Evolutionary conservation across 2,888 invertebrate species (phyloP).

Genomic region (Oeneis ivallda): DNA sequence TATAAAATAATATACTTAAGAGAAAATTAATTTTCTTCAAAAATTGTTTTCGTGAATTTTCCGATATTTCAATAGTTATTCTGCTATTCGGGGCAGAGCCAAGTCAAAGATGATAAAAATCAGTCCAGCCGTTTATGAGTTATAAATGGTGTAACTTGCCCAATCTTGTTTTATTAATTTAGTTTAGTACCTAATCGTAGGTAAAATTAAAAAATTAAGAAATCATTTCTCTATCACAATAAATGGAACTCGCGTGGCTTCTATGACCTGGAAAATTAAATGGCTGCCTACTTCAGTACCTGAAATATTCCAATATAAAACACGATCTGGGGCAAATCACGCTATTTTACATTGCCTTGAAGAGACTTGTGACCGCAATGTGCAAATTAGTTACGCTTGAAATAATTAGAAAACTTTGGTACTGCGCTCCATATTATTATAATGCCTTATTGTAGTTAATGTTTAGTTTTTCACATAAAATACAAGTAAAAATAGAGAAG

Average conservation of each 20-base stretch:
- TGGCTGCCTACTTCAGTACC: conserved; percentile 44
- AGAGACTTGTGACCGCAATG: conserved; percentile 26
- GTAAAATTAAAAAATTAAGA: no score
- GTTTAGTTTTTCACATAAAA: not conserved
- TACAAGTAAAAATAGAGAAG: not conserved
- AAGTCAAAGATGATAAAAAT: no score
- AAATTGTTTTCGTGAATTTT: no score
- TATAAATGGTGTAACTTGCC: no score
- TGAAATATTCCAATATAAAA: conserved; percentile 61
- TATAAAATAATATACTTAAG: no score
- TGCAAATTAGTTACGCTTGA: conserved; percentile 16
- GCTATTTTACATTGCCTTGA: conserved; percentile 40
- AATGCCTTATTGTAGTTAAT: no score
- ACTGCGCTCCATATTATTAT: conserved; percentile 2
- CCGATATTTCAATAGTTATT: no score
- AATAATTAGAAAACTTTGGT: conserved; percentile 4
- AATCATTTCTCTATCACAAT: conserved; percentile 43
- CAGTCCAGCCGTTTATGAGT: no score
- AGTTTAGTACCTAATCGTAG: no score
- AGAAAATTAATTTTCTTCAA: no score
- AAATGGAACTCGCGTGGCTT: conserved; percentile 44
- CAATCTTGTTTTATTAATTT: no score
- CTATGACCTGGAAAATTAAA: conserved; percentile 47
- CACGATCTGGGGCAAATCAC: conserved; percentile 51
- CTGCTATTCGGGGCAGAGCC: no score